Evolutionary conservation across 1,140 invertebrate genomes (phyloP).

Genomic region (Orussus abietinus): DNA sequence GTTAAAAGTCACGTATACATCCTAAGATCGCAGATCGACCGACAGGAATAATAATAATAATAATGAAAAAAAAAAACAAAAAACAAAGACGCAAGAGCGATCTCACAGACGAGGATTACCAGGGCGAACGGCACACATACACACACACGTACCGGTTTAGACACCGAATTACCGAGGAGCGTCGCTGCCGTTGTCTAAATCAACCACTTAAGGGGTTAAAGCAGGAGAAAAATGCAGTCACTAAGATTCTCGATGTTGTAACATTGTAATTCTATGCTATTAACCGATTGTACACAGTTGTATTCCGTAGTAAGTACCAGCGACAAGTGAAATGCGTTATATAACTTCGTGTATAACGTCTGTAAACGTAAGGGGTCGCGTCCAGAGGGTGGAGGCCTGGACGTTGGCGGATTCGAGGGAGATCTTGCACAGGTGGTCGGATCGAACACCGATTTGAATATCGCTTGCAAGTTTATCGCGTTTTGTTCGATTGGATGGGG

Average conservation of each 20-base stretch:
- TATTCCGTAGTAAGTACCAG: slow-evolving; percentile 37
- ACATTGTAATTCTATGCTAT: slow-evolving; percentile 45
- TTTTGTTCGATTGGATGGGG: too few species aligned
- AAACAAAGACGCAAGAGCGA: slow-evolving; percentile 9
- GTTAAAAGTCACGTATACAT: neutral
- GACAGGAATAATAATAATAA: neutral
- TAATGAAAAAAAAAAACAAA: slow-evolving; percentile 11
- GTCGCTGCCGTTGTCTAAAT: slow-evolving; percentile 1
- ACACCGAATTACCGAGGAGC: slow-evolving; percentile 12
- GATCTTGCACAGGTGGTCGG: too few species aligned
- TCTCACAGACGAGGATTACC: neutral
- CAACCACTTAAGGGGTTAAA: neutral
- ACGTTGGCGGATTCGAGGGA: too few species aligned
- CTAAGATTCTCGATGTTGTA: slow-evolving; percentile 47
- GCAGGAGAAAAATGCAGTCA: too few species aligned
- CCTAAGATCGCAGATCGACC: neutral
- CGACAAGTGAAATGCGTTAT: slow-evolving; percentile 20
- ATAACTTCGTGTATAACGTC: slow-evolving; percentile 21
- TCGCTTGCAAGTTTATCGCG: too few species aligned
- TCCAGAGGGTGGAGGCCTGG: neutral
- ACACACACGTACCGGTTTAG: neutral
- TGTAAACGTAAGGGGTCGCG: slow-evolving; percentile 2
- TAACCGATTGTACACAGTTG: slow-evolving; percentile 42
- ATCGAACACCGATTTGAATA: too few species aligned
- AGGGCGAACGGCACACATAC: neutral